Percentiles rank a stretch among this genome's conserved stretches.
Evolutionary conservation across 2,113 vertebrate species (phyloP).

Genomic region (Clupea harengus): DNA sequence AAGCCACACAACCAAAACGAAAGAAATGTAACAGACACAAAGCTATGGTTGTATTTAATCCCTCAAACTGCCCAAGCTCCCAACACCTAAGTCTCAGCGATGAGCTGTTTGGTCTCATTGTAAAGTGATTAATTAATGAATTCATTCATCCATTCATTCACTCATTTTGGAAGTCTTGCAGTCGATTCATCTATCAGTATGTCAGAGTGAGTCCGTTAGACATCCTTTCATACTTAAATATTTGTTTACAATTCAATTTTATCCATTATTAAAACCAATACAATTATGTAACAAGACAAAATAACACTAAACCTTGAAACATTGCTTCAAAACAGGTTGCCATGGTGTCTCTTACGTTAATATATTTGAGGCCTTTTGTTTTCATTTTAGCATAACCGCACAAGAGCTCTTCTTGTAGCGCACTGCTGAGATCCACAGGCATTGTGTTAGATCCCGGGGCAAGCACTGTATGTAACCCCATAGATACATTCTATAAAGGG

Average conservation of each 20-base stretch:
- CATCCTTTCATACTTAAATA: neutral
- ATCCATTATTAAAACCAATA: neutral
- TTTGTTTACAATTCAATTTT: neutral
- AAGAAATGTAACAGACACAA: neutral
- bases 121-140: neutral
- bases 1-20: neutral
- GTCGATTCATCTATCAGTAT: neutral
- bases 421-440: neutral
- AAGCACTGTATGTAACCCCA: neutral
- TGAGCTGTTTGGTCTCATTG: neutral
- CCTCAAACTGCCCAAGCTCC: neutral
- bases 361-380: neutral
- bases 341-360: neutral
- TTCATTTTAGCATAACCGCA: neutral
- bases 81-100: neutral
- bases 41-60: neutral
- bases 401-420: neutral
- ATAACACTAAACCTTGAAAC: neutral
- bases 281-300: neutral
- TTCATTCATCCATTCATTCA: neutral
- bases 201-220: neutral
- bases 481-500: neutral
- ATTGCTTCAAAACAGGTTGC: neutral
- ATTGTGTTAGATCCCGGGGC: neutral
- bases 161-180: neutral